Conservation (phyloP, 2,797 vertebrate species). For the Astyanax mexicanus region DNA sequence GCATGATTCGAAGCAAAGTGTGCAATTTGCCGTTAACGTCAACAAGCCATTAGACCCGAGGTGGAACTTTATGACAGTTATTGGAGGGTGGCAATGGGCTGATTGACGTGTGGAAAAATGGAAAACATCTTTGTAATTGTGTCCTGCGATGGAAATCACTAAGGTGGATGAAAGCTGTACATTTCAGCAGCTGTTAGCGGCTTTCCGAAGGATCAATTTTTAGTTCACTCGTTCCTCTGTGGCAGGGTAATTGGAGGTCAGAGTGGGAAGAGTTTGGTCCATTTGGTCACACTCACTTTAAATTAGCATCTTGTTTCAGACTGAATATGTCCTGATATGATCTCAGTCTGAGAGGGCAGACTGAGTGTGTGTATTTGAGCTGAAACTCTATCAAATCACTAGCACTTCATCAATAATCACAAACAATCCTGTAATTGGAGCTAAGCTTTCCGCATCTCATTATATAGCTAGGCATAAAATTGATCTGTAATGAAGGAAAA, state of each 20-base stretch:
- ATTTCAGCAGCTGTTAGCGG: conserved; percentile 43
- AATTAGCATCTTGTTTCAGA: conserved; percentile 23
- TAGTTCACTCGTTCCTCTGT: conserved; percentile 8
- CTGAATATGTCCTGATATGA: conserved; percentile 8
- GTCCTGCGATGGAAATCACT: conserved; percentile 24
- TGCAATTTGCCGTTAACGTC: conserved; percentile 33
- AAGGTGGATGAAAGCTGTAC: conserved; percentile 40
- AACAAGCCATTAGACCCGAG: conserved; percentile 27
- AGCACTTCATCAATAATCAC: background rate
- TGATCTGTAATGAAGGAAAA: background rate
- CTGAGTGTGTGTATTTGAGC: background rate
- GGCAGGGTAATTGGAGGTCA: conserved; percentile 39
- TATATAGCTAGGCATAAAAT: background rate
- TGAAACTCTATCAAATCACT: background rate
- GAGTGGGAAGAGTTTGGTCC: conserved; percentile 24
- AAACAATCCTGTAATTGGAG: background rate
- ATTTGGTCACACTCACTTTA: conserved; percentile 39
- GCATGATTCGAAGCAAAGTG: conserved; percentile 1
- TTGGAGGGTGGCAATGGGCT: conserved; percentile 13
- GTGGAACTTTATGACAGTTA: conserved; percentile 30
- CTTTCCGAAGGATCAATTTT: conserved; percentile 22
- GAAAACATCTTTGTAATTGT: conserved; percentile 42
- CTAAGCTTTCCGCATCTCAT: background rate
- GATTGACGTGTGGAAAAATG: background rate
- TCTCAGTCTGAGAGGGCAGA: background rate